A percentile compares a stretch with the other conserved stretches of the same genome.
Evolutionary conservation across 2,113 vertebrate genomes (phyloP).

Genomic region (Callorhinus ursinus): DNA sequence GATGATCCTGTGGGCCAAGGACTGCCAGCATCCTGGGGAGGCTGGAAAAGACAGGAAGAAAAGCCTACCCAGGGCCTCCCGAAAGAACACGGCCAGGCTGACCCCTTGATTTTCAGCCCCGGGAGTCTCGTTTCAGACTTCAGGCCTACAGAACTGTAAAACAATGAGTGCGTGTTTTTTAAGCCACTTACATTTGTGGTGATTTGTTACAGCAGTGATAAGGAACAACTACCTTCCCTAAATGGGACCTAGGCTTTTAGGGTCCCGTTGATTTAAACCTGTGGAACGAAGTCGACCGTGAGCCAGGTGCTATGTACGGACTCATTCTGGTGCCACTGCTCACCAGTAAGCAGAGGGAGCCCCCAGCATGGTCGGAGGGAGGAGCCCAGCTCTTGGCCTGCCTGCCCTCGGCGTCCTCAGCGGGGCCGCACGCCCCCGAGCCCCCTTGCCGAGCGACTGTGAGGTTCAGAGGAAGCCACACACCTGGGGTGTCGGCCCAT

Average conservation of each 20-base stretch:
- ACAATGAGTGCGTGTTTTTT: too few relatives aligned
- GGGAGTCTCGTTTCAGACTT: not conserved
- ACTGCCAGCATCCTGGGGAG: not conserved
- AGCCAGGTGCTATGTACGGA: not conserved
- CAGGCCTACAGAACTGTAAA: not conserved
- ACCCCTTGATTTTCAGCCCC: not conserved
- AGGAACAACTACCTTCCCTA: too few relatives aligned
- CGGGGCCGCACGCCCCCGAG: accelerated
- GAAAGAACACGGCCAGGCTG: not conserved
- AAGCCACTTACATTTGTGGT: not conserved
- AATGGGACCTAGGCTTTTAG: too few relatives aligned
- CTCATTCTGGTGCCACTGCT: not conserved
- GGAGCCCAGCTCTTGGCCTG: accelerated
- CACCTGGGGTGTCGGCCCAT: accelerated
- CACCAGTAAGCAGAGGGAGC: not conserved
- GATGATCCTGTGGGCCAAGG: not conserved
- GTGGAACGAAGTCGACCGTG: not conserved
- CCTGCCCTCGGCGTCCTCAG: not conserved
- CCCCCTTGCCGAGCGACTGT: not conserved
- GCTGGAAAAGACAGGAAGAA: not conserved
- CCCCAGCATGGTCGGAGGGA: too few relatives aligned
- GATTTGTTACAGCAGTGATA: too few relatives aligned
- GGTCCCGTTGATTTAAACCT: not conserved
- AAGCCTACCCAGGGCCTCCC: too few relatives aligned
- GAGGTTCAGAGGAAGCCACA: too few relatives aligned